A percentile compares a stretch with the other conserved stretches of the same genome.
phyloP scores from a whole-genome alignment of 2,888 invertebrate species.

The Amiota minor region DNA sequence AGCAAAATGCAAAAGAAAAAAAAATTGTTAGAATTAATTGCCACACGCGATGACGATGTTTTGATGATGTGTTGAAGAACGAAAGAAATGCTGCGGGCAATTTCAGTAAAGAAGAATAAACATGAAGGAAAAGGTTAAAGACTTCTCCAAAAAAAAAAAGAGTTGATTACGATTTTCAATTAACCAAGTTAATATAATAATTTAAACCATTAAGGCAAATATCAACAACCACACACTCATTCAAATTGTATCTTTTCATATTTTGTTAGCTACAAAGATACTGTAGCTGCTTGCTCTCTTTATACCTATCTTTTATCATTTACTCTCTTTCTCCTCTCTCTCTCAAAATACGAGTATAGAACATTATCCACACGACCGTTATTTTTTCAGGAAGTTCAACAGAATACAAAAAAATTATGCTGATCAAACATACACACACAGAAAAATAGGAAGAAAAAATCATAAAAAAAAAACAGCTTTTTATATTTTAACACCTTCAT shows the following conservation, averaged over 20 bases:
- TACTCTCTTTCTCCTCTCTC: background rate
- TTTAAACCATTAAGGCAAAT: no score
- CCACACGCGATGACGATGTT: conserved; percentile 34
- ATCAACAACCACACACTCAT: no score
- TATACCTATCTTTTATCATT: background rate
- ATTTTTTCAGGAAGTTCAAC: conserved; percentile 22
- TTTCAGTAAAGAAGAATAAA: background rate
- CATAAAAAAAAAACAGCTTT: conserved; percentile 43
- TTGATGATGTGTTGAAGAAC: background rate
- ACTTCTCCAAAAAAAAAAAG: no score
- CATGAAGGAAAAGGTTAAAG: no score
- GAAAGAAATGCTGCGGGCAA: background rate
- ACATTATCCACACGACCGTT: conserved; percentile 8
- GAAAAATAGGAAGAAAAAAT: conserved; percentile 16
- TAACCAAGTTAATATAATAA: no score
- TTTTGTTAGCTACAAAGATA: no score
- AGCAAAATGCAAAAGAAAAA: conserved; percentile 29
- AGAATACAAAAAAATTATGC: no score
- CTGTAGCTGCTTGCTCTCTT: no score
- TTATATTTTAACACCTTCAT: conserved; percentile 72
- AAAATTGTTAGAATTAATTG: conserved; percentile 63
- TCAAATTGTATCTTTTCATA: no score
- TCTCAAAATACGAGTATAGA: background rate
- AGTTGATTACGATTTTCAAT: no score
- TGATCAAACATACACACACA: background rate